Evolutionary conservation across 2,113 vertebrate genomes (phyloP), one percentile per base, ranked within the genome.

Genomic region (Syrmaticus mikado): DNA sequence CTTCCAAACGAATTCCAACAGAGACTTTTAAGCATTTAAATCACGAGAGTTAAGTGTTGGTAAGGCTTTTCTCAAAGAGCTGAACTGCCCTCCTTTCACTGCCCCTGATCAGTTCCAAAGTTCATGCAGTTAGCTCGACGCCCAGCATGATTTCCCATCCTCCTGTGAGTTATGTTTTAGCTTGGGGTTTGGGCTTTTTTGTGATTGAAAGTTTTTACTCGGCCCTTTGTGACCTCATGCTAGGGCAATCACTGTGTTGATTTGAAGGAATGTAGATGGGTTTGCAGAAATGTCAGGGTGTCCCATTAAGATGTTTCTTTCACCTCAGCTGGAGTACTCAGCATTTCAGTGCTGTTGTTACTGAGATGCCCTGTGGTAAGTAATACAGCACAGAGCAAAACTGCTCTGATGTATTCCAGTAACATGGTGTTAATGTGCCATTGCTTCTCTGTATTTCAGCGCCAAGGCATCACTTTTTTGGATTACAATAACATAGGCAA

Each of bases 281-380:
- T 57, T 89, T 92, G 89, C 91, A 91, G 76, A 90, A 92, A 87
- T 46, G 72, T 91, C 96, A 91, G 87, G 79, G 79, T 85, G 79
- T 94, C 75, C 94, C 94, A 90, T 96, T 95, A 92, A 94, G 93
- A 90, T n/a, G 72, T 94, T 87, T 92, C 93, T 91, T 89, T 91
- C 94, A 81, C 94, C 93, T 96, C 94, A 38, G 93, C 91, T 91
- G 82, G 87, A 88, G 93, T 22, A 89, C 50, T 66, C 55, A 52
- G 87, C 68, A 9, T 85, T 68, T 6, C 91, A 57, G 84, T 5
- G 81, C 71, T 13, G 90, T 2, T 75, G 81, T 87, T 92, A 17
- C 77, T 19, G 81, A 72, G 36, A 38, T 89, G 92, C 84, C 84
- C 94, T 40, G 67, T 45, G 50, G 92, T 38, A 66, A 95, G 88